Conservation (phyloP, 2,888 invertebrate species). For the Dicyrtoma fusca region DNA sequence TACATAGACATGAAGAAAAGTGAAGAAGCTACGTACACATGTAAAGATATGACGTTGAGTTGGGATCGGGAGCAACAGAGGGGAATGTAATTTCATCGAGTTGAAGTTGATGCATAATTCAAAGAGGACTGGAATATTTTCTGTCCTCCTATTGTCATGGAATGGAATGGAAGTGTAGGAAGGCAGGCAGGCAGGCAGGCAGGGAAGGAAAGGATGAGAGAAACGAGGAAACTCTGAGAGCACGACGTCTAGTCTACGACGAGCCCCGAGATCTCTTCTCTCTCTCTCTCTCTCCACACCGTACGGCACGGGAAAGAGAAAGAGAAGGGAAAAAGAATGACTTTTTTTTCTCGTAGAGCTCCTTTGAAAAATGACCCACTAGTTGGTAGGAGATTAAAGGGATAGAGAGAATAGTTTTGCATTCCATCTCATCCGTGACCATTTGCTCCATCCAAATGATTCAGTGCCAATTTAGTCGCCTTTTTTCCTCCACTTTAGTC, state of each 20-base stretch:
- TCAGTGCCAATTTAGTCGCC: constrained; percentile 30
- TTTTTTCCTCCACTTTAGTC: constrained; percentile 28
- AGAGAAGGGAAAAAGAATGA: constrained; percentile 16
- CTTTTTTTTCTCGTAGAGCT: constrained; percentile 1
- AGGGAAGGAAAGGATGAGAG: not conserved
- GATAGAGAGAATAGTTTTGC: constrained; percentile 29
- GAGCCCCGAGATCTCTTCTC: too few relatives aligned
- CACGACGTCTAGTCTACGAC: too few relatives aligned
- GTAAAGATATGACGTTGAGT: constrained; percentile 7
- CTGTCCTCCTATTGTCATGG: constrained; percentile 11
- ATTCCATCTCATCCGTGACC: constrained; percentile 32
- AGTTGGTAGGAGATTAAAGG: constrained; percentile 36
- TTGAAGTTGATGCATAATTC: constrained; percentile 30
- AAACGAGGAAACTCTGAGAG: too few relatives aligned
- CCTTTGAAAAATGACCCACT: constrained; percentile 36
- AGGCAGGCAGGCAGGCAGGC: not conserved
- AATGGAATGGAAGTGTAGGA: not conserved
- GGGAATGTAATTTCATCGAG: constrained; percentile 31
- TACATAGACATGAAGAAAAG: not conserved
- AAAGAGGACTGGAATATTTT: constrained; percentile 9
- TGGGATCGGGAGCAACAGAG: constrained; percentile 14
- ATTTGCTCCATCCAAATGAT: constrained; percentile 29
- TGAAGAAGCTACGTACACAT: constrained; percentile 2
- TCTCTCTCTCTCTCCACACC: too few relatives aligned
- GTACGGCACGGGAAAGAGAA: too few relatives aligned